These are phyloP conservation scores for Branchellion lobata DNA, from an alignment of 2,888 invertebrate genomes.

Conservation along the genomic window DNA sequence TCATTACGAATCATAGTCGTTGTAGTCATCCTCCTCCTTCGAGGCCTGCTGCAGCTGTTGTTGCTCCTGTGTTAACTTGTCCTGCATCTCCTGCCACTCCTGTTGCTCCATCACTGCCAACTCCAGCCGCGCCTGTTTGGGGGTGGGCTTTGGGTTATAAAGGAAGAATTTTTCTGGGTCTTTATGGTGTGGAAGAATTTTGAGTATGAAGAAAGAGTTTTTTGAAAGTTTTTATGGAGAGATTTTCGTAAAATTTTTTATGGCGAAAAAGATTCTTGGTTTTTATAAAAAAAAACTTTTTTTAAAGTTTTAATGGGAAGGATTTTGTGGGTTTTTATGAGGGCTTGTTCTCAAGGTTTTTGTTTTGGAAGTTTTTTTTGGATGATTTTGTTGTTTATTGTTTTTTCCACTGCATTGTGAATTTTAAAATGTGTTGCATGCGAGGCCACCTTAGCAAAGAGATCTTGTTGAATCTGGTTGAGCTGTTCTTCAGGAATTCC, in stretches of 20 bases:
- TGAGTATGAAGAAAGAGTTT: neutral
- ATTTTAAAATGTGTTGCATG: no score
- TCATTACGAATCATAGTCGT: constrained; percentile 49
- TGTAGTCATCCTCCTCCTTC: constrained; percentile 50
- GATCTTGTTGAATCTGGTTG: constrained; percentile 89
- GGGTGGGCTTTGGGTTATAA: neutral
- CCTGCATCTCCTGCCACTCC: constrained; percentile 83
- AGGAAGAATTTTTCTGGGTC: neutral
- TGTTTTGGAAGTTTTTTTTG: no score
- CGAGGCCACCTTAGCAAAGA: constrained; percentile 78
- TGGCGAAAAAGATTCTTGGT: no score
- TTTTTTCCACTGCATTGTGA: no score
- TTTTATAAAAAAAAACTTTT: no score
- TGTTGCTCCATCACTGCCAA: constrained; percentile 85
- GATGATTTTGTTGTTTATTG: no score
- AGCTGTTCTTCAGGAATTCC: constrained; percentile 98
- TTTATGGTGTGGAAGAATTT: neutral
- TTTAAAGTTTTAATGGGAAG: no score
- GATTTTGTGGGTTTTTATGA: no score
- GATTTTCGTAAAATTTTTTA: no score
- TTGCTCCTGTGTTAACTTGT: constrained; percentile 62
- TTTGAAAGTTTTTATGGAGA: no score
- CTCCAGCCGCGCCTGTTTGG: constrained; percentile 76
- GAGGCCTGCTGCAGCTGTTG: constrained; percentile 58
- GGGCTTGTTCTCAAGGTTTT: no score